Evolutionary conservation across 2,113 vertebrate species (phyloP).

Genomic region (Hydrochoerus hydrochaeris): DNA sequence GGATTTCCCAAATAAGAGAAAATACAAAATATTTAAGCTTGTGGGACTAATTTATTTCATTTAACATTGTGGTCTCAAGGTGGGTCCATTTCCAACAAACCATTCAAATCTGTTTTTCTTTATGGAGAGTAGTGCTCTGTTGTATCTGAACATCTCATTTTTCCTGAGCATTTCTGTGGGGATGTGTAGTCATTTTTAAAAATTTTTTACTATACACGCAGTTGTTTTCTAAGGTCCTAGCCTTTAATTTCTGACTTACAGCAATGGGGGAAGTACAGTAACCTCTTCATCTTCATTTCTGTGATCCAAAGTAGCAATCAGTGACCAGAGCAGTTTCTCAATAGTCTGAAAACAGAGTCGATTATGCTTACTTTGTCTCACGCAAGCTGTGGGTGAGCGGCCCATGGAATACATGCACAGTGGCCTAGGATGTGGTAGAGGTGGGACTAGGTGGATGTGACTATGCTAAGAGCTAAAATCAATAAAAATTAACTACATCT

Average conservation of each 20-base stretch:
- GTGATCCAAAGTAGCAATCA: neutral
- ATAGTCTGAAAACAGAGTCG: neutral
- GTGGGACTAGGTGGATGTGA: too few species aligned
- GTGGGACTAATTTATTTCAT: neutral
- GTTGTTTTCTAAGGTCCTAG: neutral
- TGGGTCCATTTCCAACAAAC: too few species aligned
- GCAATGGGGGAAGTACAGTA: neutral
- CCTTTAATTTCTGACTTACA: neutral
- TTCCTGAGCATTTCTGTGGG: neutral
- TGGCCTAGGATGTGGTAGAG: neutral
- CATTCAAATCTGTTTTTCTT: neutral
- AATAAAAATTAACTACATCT: neutral
- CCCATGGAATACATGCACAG: neutral
- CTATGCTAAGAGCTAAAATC: neutral
- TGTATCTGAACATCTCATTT: neutral
- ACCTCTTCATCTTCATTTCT: neutral
- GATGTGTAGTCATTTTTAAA: neutral
- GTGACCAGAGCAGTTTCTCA: neutral
- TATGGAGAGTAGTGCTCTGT: neutral
- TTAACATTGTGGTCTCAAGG: neutral
- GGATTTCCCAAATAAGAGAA: neutral
- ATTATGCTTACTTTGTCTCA: neutral
- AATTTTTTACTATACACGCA: neutral
- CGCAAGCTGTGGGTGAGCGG: neutral
- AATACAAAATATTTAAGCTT: neutral